A percentile compares a stretch with the other conserved stretches of the same genome.
These are phyloP conservation scores for Arvicanthis niloticus DNA, from an alignment of 2,113 vertebrate species.

Conservation along the genomic window DNA sequence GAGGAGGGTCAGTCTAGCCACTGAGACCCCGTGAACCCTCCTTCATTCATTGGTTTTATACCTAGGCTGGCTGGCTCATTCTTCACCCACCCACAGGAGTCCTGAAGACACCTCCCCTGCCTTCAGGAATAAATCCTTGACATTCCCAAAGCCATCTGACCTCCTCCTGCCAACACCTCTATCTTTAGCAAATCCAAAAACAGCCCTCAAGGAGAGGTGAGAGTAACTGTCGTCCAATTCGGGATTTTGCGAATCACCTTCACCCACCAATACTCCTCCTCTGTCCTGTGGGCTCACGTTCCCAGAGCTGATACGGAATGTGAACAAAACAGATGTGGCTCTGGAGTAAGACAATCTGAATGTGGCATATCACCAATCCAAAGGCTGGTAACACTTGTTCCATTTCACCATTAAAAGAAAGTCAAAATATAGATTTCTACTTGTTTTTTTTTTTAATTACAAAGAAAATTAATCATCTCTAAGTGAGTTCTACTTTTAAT, in stretches of 20 bases:
- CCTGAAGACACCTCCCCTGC: not conserved
- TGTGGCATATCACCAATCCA: not conserved
- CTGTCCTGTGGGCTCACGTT: not conserved
- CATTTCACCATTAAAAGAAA: not conserved
- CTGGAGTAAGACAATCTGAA: not conserved
- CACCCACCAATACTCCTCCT: not conserved
- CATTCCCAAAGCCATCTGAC: slow-evolving; percentile 47
- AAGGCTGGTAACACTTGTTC: not conserved
- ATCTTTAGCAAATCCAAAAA: slow-evolving; percentile 63
- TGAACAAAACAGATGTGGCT: not conserved
- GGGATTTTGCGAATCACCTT: not conserved
- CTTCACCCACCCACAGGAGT: not conserved
- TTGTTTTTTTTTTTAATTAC: not conserved
- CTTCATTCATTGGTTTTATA: not conserved
- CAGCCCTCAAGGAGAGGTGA: slow-evolving; percentile 16
- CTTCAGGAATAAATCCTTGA: slow-evolving; percentile 19
- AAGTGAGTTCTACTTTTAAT: slow-evolving; percentile 13
- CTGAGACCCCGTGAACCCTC: not conserved
- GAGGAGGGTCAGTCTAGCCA: not conserved
- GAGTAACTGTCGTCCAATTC: not conserved
- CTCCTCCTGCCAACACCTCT: slow-evolving; percentile 18
- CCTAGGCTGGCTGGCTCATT: not conserved
- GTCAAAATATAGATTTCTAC: not conserved
- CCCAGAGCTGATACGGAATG: not conserved
- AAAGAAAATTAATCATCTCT: not conserved